A percentile compares a stretch with the other conserved stretches of the same genome.
Conservation (phyloP, 2,888 invertebrate species). For the Cantharis rustica region DNA sequence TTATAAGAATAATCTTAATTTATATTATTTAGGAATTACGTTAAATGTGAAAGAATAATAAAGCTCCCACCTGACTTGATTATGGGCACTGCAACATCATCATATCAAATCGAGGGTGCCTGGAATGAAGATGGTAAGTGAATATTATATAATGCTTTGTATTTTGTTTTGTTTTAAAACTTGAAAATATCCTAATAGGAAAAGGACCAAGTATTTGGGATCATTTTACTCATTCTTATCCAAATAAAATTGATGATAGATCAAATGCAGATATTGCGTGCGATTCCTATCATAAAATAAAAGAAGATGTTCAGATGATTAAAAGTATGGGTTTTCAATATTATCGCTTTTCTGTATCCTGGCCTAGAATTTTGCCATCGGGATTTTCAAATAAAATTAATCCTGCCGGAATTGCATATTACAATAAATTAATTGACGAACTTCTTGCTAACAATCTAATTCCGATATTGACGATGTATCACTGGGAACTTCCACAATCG, state of each 20-base stretch:
- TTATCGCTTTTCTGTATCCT: conserved; percentile 66
- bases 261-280: conserved; percentile 32
- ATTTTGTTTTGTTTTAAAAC: not conserved
- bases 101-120: conserved; percentile 60
- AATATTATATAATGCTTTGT: not conserved
- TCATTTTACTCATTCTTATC: conserved; percentile 54
- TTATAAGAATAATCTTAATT: no score
- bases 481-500: conserved; percentile 67
- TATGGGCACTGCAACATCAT: conserved; percentile 52
- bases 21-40: not conserved
- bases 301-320: conserved; percentile 52
- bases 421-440: conserved; percentile 63
- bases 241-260: conserved; percentile 58
- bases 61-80: conserved; percentile 37
- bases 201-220: conserved; percentile 61
- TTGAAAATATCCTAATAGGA: not conserved
- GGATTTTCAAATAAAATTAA: conserved; percentile 61
- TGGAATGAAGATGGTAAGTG: conserved; percentile 58
- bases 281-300: conserved; percentile 26
- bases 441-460: conserved; percentile 57
- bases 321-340: conserved; percentile 59
- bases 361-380: conserved; percentile 68
- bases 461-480: conserved; percentile 68
- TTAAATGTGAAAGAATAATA: not conserved
- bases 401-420: conserved; percentile 66